Conservation (phyloP, 2,888 invertebrate species). For the Pemphredon lugubris region DNA sequence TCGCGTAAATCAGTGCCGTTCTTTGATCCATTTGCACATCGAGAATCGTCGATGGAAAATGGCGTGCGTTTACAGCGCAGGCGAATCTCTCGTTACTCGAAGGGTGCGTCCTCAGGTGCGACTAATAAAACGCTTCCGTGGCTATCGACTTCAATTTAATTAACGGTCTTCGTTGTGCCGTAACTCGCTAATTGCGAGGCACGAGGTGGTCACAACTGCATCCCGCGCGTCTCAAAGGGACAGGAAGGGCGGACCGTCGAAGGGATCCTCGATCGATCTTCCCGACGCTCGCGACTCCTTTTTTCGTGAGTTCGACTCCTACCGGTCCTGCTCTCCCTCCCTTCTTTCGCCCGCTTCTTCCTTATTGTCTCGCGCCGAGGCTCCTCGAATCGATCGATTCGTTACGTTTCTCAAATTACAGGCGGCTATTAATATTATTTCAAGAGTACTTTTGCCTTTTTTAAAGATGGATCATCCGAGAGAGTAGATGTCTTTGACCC, state of each 20-base stretch:
- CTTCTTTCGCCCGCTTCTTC: constrained; percentile 13
- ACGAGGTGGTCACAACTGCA: constrained; percentile 54
- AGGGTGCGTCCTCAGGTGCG: constrained; percentile 60
- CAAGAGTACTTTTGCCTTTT: no score
- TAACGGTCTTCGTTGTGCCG: constrained; percentile 73
- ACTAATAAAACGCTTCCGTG: constrained; percentile 69
- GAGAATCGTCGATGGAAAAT: no score
- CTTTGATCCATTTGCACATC: no score
- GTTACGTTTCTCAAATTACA: not conserved
- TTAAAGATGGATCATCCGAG: no score
- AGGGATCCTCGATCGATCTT: constrained; percentile 70
- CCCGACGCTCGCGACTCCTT: constrained; percentile 60
- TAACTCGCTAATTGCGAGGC: constrained; percentile 77
- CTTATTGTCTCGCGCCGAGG: constrained; percentile 29
- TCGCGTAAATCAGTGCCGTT: no score
- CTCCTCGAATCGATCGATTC: not conserved
- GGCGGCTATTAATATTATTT: no score
- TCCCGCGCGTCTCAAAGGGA: constrained; percentile 44
- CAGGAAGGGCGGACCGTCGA: constrained; percentile 59
- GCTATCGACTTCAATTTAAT: constrained; percentile 77
- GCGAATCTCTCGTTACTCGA: no score
- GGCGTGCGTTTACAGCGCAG: no score
- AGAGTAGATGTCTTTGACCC: no score
- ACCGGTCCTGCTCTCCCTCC: not conserved
- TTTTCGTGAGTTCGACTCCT: constrained; percentile 48